These are phyloP conservation scores for Tenodera sinensis DNA, from an alignment of 2,888 invertebrate genomes.

Conservation along the genomic window DNA sequence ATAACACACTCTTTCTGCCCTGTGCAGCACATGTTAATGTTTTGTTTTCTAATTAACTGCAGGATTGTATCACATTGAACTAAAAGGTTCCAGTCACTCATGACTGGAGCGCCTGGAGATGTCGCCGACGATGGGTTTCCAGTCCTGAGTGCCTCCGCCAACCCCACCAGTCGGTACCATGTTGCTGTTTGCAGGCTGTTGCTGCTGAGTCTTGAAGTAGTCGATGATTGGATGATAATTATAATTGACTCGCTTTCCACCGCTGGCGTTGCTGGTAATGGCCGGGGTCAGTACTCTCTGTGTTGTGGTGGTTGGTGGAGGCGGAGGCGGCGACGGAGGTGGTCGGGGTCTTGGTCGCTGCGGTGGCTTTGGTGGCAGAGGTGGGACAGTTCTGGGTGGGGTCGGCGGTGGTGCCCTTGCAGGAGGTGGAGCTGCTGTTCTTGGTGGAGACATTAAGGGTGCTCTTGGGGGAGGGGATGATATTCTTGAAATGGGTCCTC, in stretches of 20 bases:
- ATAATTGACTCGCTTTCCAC: conserved; percentile 64
- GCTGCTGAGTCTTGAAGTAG: conserved; percentile 54
- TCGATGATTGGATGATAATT: conserved; percentile 82
- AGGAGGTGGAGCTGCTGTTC: background rate
- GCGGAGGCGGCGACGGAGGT: conserved; percentile 35
- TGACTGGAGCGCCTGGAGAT: background rate
- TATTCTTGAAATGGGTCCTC: background rate
- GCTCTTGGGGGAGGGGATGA: conserved; percentile 35
- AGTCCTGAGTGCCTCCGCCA: conserved; percentile 11
- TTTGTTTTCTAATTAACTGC: background rate
- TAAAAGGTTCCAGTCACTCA: background rate
- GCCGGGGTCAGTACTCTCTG: conserved; percentile 10
- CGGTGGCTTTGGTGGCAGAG: background rate
- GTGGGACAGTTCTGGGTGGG: background rate
- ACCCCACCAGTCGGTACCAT: conserved; percentile 35
- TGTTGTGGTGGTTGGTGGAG: conserved; percentile 35
- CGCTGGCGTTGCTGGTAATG: background rate
- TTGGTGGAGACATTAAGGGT: background rate
- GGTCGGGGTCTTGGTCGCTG: background rate
- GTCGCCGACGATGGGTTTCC: conserved; percentile 23
- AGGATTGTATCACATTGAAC: background rate
- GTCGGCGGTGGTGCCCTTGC: conserved; percentile 3
- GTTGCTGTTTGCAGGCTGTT: conserved; percentile 44
- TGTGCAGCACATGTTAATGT: too few species aligned
- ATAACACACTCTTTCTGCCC: too few species aligned